Evolutionary conservation across 2,797 vertebrate species (phyloP).

Genomic region (Tragopan temminckii): DNA sequence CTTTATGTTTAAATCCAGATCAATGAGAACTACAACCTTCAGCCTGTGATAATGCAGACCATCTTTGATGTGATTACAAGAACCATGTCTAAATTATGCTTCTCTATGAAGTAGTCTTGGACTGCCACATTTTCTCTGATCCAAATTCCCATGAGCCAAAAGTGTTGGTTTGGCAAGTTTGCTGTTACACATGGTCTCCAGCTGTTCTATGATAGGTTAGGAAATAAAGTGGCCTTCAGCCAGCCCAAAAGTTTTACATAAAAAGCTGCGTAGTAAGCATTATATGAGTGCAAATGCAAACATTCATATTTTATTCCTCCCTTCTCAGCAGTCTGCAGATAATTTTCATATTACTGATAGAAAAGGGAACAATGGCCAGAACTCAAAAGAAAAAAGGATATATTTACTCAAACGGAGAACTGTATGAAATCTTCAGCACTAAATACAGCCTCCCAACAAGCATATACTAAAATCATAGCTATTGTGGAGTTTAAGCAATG

Average conservation of each 20-base stretch:
- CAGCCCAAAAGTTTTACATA: slow-evolving; percentile 50
- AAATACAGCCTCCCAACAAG: slow-evolving; percentile 4
- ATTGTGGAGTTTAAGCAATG: background rate
- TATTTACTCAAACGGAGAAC: slow-evolving; percentile 5
- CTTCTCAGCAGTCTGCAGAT: slow-evolving; percentile 26
- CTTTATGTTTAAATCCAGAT: background rate
- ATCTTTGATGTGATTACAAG: slow-evolving; percentile 17
- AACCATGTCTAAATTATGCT: slow-evolving; percentile 55
- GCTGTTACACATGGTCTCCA: slow-evolving; percentile 48
- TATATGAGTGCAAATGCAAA: slow-evolving; percentile 43
- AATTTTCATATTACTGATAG: slow-evolving; percentile 27
- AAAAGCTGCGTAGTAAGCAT: slow-evolving; percentile 32
- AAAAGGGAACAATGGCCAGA: background rate
- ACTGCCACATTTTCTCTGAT: slow-evolving; percentile 6
- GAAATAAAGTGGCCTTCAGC: slow-evolving; percentile 57
- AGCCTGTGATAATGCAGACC: background rate
- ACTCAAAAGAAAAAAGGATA: slow-evolving; percentile 18
- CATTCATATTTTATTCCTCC: background rate
- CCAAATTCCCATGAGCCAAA: slow-evolving; percentile 51
- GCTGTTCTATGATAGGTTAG: slow-evolving; percentile 48
- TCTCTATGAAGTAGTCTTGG: slow-evolving; percentile 41
- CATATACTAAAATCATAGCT: slow-evolving; percentile 16
- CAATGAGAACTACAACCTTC: background rate
- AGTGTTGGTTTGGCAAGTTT: slow-evolving; percentile 41
- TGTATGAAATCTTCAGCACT: background rate